phyloP scores from a whole-genome alignment of 2,888 invertebrate genomes.

The Eristalinus aeneus region DNA sequence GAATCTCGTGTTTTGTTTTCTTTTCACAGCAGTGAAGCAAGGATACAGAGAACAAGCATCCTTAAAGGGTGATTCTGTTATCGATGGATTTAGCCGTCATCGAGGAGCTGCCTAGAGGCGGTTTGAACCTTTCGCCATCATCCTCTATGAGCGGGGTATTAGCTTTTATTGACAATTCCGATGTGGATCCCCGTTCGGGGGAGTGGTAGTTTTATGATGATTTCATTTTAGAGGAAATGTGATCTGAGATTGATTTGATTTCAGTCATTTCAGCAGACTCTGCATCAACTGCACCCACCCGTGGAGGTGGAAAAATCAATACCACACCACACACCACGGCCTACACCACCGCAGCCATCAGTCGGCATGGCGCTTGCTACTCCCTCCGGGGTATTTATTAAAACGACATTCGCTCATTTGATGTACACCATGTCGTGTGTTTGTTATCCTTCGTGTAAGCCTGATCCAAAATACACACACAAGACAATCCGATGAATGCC shows the following conservation, averaged over 20 bases:
- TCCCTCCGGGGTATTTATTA: slow-evolving; percentile 18
- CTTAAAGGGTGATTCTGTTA: slow-evolving; percentile 64
- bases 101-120: slow-evolving; percentile 33
- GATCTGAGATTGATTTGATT: slow-evolving; percentile 17
- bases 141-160: slow-evolving; percentile 36
- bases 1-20: not conserved
- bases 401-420: slow-evolving; percentile 39
- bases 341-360: not conserved
- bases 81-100: slow-evolving; percentile 57
- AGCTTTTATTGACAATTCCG: slow-evolving; percentile 62
- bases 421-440: slow-evolving; percentile 44
- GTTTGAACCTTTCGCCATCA: not conserved
- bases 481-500: slow-evolving; percentile 3
- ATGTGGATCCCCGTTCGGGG: slow-evolving; percentile 20
- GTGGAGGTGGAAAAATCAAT: not conserved
- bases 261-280: not conserved
- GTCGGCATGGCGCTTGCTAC: slow-evolving; percentile 2
- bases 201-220: slow-evolving; percentile 46
- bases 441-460: slow-evolving; percentile 35
- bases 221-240: slow-evolving; percentile 38
- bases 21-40: slow-evolving; percentile 13
- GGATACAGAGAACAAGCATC: slow-evolving; percentile 26
- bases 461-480: slow-evolving; percentile 25
- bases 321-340: not conserved
- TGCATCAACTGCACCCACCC: not conserved